phyloP scores from a whole-genome alignment of 2,113 vertebrate genomes.

The Dasyurus viverrinus region DNA sequence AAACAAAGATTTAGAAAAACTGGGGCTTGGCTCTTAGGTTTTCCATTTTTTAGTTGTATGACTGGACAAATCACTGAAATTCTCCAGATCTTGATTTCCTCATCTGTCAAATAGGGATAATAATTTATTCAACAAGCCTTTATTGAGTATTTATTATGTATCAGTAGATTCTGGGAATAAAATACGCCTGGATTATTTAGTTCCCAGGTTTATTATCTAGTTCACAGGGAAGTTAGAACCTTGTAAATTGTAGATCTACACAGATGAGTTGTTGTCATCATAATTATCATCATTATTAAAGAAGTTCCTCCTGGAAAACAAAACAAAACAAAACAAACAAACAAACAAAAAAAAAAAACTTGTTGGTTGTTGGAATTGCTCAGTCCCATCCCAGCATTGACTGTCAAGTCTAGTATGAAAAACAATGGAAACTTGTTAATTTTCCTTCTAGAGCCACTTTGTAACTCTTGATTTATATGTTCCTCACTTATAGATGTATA shows the following conservation, averaged over 20 bases:
- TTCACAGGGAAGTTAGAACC: not conserved
- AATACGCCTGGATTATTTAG: not conserved
- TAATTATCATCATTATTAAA: not conserved
- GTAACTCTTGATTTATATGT: too few relatives aligned
- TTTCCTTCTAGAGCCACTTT: too few relatives aligned
- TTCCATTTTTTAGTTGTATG: not conserved
- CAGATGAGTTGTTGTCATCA: not conserved
- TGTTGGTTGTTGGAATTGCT: too few relatives aligned
- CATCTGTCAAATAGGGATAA: not conserved
- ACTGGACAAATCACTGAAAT: not conserved
- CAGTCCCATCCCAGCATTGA: too few relatives aligned
- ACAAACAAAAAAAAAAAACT: too few relatives aligned
- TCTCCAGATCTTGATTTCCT: not conserved
- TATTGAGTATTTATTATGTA: not conserved
- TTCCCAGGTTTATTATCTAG: not conserved
- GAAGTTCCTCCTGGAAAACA: not conserved
- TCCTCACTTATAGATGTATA: too few relatives aligned
- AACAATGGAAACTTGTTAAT: too few relatives aligned
- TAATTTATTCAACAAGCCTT: not conserved
- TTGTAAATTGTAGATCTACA: not conserved
- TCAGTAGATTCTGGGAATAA: not conserved
- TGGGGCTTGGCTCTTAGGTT: not conserved
- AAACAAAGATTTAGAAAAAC: not conserved
- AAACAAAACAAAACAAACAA: too few relatives aligned
- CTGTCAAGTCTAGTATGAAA: too few relatives aligned